Base-by-base conservation (phyloP, 2,888 invertebrate genomes). In the Caenorhabditis macrosperma region DNA sequence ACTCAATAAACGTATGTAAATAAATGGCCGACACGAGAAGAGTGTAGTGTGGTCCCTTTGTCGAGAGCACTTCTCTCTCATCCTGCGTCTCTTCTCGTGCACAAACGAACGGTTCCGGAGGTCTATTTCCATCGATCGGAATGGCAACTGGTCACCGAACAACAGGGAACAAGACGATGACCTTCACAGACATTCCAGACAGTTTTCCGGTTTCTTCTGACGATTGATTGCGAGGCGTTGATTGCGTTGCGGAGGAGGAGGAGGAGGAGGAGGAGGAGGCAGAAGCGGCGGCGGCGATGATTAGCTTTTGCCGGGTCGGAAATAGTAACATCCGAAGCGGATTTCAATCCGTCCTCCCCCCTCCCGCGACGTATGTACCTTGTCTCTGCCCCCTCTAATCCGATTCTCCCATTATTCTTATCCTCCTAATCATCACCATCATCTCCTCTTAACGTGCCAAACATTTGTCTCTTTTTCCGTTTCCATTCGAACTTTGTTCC, bases 1-100 rank as follows among this genome's bases (percentile, higher is more conserved):
- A 68, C 50, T 68, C 57, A 26, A 67, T 30, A 33, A 33, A 35
- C 41, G 33, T 68, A 59, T 50, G 46, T 55, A n/a, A 12, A 26
- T 17, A 26, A 26, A 12, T 17, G 12, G 20, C 22, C 48, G 24
- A 20, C 48, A 28, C 28, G 15, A 26, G 26, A 52, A 26, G 48
- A 28, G 4, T 57, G 55, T 55, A 33, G 55, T 55, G 20, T 55
- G 55, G n/a, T 20, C 33, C 28, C 17, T 6, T 12, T 6, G 46
- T 10, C 5, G n/a, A 35, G 9, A 55, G 55, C 46, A 50, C 9
- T 44, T 10, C n/a, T 22, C 46, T 20, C 4, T 46, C 20, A 20
- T 10, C 20, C 10, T 46, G 20, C 20, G 15, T 46, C 38, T 2
- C 15, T 5, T 38, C 9, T 33, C 33, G 6, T 33, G 6, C 6